These are phyloP conservation scores for Drosophila infuscata DNA, from an alignment of 2,888 invertebrate species.

Conservation along the genomic window DNA sequence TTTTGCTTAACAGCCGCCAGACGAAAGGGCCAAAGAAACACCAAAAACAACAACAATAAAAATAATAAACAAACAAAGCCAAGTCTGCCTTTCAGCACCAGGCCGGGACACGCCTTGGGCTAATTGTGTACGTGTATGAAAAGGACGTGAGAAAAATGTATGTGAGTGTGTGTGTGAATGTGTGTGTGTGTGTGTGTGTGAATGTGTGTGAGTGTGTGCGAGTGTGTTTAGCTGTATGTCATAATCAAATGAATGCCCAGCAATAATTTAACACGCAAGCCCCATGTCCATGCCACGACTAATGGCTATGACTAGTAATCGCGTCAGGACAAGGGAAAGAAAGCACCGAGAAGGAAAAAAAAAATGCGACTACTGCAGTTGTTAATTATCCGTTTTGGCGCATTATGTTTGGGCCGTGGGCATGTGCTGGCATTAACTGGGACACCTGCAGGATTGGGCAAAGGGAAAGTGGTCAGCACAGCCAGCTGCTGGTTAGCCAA, in stretches of 20 bases:
- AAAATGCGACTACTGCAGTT: conserved; percentile 67
- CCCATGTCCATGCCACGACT: conserved; percentile 50
- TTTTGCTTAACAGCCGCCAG: conserved; percentile 4
- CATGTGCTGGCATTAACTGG: conserved; percentile 51
- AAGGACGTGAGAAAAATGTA: conserved; percentile 11
- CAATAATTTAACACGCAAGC: conserved; percentile 71
- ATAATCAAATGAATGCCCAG: conserved; percentile 74
- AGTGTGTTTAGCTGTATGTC: conserved; percentile 56
- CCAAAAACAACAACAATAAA: conserved; percentile 1
- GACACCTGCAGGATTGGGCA: conserved; percentile 47
- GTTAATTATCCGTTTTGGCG: conserved; percentile 74
- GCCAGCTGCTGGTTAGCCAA: background rate
- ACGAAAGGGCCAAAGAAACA: conserved; percentile 13
- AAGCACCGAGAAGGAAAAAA: background rate
- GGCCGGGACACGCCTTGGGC: conserved; percentile 69
- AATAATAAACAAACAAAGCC: conserved; percentile 20
- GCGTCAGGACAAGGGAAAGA: conserved; percentile 18
- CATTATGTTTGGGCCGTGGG: conserved; percentile 53
- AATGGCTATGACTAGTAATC: conserved; percentile 62
- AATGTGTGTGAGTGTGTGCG: conserved; percentile 19
- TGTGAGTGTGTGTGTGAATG: conserved; percentile 8
- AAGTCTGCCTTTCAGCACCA: conserved; percentile 52
- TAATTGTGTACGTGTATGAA: conserved; percentile 60
- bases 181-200: conserved; percentile 14
- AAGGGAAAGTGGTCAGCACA: background rate